Conservation (phyloP, 1,140 invertebrate genomes). For the Drosophila tsacasi region DNA sequence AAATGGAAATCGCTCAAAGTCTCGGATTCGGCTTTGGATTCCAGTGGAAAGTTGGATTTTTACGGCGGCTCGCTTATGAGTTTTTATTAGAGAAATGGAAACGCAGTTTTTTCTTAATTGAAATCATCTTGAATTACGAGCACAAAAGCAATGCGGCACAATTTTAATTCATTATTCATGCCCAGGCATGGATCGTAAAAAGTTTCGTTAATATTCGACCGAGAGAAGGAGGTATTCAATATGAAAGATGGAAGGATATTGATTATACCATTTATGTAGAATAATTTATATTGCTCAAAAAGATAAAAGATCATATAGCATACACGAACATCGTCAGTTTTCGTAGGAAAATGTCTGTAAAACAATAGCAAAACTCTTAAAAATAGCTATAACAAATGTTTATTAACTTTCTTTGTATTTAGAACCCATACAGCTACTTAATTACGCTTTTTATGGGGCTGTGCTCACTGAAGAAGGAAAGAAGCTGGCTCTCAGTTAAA, state of each 20-base stretch:
- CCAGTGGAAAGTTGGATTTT: conserved; percentile 56
- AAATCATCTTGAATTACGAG: conserved; percentile 44
- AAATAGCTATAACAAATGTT: not conserved
- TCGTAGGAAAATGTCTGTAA: not conserved
- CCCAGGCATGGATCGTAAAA: conserved; percentile 10
- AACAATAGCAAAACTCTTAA: too few species aligned
- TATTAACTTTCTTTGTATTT: not conserved
- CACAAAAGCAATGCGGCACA: conserved; percentile 17
- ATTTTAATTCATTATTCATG: conserved; percentile 23
- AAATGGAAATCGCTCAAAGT: conserved; percentile 46
- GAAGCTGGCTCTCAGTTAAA: not conserved
- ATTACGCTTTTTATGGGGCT: conserved; percentile 8
- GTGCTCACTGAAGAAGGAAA: not conserved
- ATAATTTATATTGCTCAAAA: too few species aligned
- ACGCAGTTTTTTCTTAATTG: conserved; percentile 42
- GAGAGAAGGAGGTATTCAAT: not conserved
- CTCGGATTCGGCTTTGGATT: conserved; percentile 6
- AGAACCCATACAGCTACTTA: not conserved
- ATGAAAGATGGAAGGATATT: too few species aligned
- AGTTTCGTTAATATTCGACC: not conserved
- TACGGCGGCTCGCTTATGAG: conserved; percentile 36
- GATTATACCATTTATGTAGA: not conserved
- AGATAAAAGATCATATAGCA: not conserved
- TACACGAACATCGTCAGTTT: too few species aligned
- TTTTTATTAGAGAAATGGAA: conserved; percentile 56